Base-by-base conservation (phyloP, 2,113 vertebrate species). In the Melanostigma gelatinosum region DNA sequence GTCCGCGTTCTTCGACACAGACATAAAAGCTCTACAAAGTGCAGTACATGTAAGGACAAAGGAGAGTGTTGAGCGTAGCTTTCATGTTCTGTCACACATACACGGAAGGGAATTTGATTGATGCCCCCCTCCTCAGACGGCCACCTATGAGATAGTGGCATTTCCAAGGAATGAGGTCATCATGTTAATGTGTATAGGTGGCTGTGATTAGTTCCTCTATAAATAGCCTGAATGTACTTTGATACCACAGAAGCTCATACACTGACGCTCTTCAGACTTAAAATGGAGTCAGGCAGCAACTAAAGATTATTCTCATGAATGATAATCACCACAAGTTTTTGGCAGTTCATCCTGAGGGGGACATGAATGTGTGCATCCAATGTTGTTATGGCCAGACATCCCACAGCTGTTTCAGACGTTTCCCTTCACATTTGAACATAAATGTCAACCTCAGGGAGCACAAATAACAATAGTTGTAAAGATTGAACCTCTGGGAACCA, bases 81-180 rank as follows among this genome's bases (percentile, higher is more conserved):
- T 32, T 80, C 48, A 58, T 46, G 22, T 71, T 85, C 44, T 75
- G 68, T 79, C 75, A 61, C 64, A 73, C 68, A 73, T 64, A 57
- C 58, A 66, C 54, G 8, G 42, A 72, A 72, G 16, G 67, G 18
- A 54, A 67, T 74, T 0, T 63, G 32, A 77, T 77, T 15, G 38
- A 46, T 44, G 13, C 27, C 50, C 38, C 52, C 2, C 12, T 34
- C 22, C 54, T 68, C 75, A 78, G 44, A 83, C 52, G 72, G 61
- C 74, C 74, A 77, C 36, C 80, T 79, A 84, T 85, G 66, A 87
- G 90, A 84, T 65, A 70, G 65, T 24, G 24, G 24, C 24, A 46
- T 88, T 88, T 85, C 63, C 52, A 70, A 75, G 72, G 68, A 93
- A 90, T 91, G 88, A 93, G 89, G 92, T 92, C 91, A 92, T 83